Conservation (phyloP, 2,113 vertebrate species). For the Quiscalus mexicanus region DNA sequence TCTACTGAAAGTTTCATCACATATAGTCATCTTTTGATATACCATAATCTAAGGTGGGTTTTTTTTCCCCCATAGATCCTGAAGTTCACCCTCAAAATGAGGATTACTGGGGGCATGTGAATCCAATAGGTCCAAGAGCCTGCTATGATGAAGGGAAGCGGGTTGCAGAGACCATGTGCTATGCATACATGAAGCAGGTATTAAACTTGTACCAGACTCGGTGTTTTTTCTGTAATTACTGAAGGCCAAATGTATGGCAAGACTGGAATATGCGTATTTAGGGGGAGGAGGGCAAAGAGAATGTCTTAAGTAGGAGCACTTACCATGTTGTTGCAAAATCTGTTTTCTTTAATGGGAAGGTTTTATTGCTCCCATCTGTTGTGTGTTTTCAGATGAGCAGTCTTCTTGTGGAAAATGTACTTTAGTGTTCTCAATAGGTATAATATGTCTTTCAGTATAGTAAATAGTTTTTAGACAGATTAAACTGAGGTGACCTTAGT, state of each 20-base stretch:
- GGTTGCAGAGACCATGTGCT: conserved; percentile 98
- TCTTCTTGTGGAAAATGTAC: background rate
- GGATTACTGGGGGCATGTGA: conserved; percentile 98
- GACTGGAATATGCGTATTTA: background rate
- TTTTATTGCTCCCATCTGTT: background rate
- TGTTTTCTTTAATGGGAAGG: background rate
- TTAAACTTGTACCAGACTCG: background rate
- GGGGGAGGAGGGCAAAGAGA: background rate
- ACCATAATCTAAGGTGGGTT: background rate
- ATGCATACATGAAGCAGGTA: conserved; percentile 99
- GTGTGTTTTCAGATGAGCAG: background rate
- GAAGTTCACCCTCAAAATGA: conserved; percentile 98
- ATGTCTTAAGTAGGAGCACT: background rate
- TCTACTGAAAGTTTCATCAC: background rate
- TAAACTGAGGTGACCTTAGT: background rate
- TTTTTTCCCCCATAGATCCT: conserved; percentile 80
- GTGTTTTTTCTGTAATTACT: background rate
- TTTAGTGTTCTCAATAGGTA: background rate
- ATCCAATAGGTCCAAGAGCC: conserved; percentile 94
- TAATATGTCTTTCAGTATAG: background rate
- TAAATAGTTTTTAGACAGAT: background rate
- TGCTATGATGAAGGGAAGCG: conserved; percentile 99
- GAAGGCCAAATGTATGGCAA: background rate
- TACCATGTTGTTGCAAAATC: background rate
- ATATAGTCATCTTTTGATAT: background rate